Percentiles rank a stretch among this genome's conserved stretches.
These are phyloP conservation scores for Tragelaphus buxtoni DNA, from an alignment of 2,113 vertebrate genomes.

Conservation along the genomic window DNA sequence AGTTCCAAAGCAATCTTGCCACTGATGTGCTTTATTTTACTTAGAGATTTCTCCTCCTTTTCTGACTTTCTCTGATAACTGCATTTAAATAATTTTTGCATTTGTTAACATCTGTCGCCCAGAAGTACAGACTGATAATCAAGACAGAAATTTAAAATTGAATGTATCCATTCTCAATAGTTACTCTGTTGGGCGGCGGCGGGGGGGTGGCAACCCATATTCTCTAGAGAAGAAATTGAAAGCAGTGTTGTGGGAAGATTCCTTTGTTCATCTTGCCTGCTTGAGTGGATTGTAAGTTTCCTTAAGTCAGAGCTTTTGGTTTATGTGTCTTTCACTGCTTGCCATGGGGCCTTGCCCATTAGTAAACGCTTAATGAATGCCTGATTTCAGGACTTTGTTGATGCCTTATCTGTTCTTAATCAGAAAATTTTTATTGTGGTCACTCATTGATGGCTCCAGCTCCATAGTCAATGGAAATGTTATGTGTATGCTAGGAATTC, in stretches of 20 bases:
- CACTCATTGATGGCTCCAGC: neutral
- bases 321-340: fast-evolving
- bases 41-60: neutral
- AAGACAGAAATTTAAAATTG: no score
- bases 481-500: neutral
- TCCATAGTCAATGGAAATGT: neutral
- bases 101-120: no score
- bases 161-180: no score
- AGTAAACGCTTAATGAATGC: no score
- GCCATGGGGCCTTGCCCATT: fast-evolving
- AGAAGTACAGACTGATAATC: no score
- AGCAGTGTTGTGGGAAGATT: neutral
- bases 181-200: no score
- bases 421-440: neutral
- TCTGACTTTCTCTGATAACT: no score
- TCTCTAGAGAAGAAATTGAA: neutral
- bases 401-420: neutral
- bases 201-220: neutral
- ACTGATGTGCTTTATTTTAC: no score
- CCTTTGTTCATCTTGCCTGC: neutral
- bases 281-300: neutral
- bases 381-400: neutral
- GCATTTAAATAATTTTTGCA: no score
- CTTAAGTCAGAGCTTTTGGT: neutral
- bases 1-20: neutral